Conservation (phyloP, 2,888 invertebrate genomes). For the Hoplodrina blanda region DNA sequence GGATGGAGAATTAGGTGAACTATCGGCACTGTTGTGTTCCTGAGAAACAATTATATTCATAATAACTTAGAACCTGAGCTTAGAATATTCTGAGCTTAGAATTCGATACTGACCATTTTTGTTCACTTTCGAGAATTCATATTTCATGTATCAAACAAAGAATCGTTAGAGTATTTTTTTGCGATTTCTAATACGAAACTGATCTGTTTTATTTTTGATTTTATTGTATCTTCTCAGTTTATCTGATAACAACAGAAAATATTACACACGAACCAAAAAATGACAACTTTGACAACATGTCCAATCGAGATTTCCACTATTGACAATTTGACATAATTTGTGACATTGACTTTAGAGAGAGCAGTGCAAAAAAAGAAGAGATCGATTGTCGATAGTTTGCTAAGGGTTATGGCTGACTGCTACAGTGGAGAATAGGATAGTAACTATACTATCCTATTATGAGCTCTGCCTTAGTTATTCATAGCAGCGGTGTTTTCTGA, state of each 20-base stretch:
- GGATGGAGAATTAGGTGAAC: constrained; percentile 74
- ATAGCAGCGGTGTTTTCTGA: not conserved
- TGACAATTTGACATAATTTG: not conserved
- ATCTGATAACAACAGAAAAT: constrained; percentile 44
- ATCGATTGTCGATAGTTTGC: constrained; percentile 33
- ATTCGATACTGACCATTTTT: constrained; percentile 59
- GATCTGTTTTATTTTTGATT: constrained; percentile 17
- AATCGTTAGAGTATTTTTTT: not conserved
- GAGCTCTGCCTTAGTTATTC: not conserved
- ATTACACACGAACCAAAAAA: constrained; percentile 28
- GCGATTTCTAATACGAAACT: not conserved
- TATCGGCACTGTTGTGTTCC: constrained; percentile 73
- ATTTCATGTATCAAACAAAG: constrained; percentile 9
- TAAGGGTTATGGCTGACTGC: not conserved
- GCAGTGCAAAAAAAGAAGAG: not conserved
- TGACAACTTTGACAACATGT: constrained; percentile 35
- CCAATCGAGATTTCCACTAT: not conserved
- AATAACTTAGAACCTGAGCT: not conserved
- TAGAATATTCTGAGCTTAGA: not conserved
- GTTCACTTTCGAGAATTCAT: constrained; percentile 32
- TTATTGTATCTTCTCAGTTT: constrained; percentile 29
- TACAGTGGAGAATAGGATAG: not conserved
- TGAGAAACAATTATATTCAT: constrained; percentile 49
- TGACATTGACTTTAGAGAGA: not conserved
- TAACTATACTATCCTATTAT: no score